phyloP scores from a whole-genome alignment of 92 coral and sea anemone genomes.

The Palythoa grandis region DNA sequence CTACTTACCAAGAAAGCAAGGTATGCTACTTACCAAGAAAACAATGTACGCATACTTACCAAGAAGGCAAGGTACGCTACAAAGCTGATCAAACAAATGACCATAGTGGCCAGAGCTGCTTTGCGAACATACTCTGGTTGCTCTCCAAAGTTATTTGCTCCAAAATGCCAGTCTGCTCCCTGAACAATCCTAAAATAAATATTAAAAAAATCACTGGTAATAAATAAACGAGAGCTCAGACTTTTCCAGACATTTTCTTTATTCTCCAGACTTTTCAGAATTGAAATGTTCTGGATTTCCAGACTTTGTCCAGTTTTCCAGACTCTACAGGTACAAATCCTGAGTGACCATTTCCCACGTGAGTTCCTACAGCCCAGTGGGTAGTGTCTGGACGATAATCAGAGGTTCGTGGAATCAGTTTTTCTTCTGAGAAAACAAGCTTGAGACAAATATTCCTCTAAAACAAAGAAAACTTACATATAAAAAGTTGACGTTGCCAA shows the following conservation, averaged over 20 bases:
- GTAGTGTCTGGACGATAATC: no score
- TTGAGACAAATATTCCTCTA: background rate
- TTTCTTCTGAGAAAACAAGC: background rate
- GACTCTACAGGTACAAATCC: no score
- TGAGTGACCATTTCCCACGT: no score
- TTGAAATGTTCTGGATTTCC: no score
- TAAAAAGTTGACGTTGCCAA: conserved; percentile 79
- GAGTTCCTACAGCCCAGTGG: no score
- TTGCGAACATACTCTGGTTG: conserved; percentile 89
- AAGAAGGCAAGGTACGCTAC: conserved; percentile 84
- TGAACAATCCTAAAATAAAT: conserved; percentile 81
- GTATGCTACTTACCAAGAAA: background rate
- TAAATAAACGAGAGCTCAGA: background rate
- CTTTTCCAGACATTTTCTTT: no score
- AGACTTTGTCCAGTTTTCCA: no score
- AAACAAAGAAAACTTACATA: conserved; percentile 74
- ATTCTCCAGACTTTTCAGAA: no score
- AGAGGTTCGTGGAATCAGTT: background rate
- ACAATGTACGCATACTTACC: conserved; percentile 57
- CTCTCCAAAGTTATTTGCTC: conserved; percentile 70
- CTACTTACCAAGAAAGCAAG: no score
- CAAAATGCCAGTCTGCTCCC: conserved; percentile 98
- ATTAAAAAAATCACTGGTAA: background rate
- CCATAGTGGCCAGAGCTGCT: conserved; percentile 94
- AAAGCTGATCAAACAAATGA: conserved; percentile 80